Base-by-base conservation (phyloP, 2,113 vertebrate species). In the Eublepharis macularius region DNA sequence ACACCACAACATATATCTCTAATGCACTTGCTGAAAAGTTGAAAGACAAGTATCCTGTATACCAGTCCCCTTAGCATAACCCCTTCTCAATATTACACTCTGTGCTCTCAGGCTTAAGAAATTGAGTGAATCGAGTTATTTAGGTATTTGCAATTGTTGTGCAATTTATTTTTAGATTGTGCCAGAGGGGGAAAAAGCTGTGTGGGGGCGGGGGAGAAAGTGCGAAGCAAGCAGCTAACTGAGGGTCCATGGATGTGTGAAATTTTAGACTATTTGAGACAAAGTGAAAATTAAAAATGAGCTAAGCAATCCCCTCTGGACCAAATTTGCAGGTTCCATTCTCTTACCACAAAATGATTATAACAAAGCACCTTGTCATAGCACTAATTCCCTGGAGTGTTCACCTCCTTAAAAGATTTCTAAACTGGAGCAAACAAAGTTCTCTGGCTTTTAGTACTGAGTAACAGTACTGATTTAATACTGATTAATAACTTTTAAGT, bases 231-330 rank as follows among this genome's bases (percentile, higher is more conserved):
- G 85, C 5, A 90, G 54, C 81, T 81, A 81, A 75, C 77, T 83
- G 89, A 89, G 45, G 45, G 69, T 43, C 51, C 8, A 17, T 81
- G 5, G 36, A 88, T 45, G 54, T 92, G 73, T 85, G 82, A 85
- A 80, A 86, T 77, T 77, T 43, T 41, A 70, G 65, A 77, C 74
- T 73, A 72, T 72, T 54, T 57, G 19, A 85, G 32, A 86, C 82
- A 68, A 93, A 70, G 57, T 84, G 72, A 92, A 90, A 93, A 94
- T 94, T 88, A 36, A 88, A 94, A 88, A 86, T n/a, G 73, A 80
- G 36, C 47, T 86, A 51, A 36, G 72, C 77, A 93, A 86, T 92
- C 72, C 82, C 76, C 54, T 86, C 13, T 57, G 84, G 39, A 94
- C n/a, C 24, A 87, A 78, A 87, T 57, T 87, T 90, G 34, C 51